These are phyloP conservation scores for Mionectes macconnelli DNA, from an alignment of 2,113 vertebrate genomes.

Conservation along the genomic window DNA sequence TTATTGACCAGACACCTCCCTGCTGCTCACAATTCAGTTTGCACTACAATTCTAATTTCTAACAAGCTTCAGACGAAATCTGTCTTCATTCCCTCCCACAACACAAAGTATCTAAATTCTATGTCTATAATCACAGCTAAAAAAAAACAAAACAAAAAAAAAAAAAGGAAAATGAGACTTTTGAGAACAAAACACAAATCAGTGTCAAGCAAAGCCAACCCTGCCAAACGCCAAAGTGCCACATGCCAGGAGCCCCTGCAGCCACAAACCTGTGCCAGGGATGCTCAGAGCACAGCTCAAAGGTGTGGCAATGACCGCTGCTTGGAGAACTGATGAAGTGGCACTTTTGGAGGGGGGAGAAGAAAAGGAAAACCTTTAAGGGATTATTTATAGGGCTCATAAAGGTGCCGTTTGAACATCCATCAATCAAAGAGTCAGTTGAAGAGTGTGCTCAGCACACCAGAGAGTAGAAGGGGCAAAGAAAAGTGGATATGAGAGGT, in stretches of 20 bases:
- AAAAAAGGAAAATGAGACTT: background rate
- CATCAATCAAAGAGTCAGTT: constrained; percentile 41
- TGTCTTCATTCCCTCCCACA: background rate
- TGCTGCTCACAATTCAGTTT: background rate
- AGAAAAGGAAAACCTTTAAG: background rate
- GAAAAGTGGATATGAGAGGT: background rate
- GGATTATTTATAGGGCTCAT: constrained; percentile 9
- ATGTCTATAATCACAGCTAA: background rate
- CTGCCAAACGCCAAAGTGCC: background rate
- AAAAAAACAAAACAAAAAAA: background rate
- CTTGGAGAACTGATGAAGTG: background rate
- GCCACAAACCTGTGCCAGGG: background rate
- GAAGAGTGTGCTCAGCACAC: constrained; percentile 31
- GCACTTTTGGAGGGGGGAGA: background rate
- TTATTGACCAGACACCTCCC: background rate
- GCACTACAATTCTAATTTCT: background rate
- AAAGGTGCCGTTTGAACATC: constrained; percentile 43
- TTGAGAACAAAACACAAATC: background rate
- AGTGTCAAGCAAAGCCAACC: background rate
- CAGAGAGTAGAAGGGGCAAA: background rate
- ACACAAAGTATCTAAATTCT: background rate
- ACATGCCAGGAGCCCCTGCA: background rate
- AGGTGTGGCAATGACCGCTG: background rate
- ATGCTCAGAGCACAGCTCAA: background rate
- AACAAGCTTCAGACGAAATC: background rate